phyloP scores from a whole-genome alignment of 2,113 vertebrate genomes.

The Myxocyprinus asiaticus region DNA sequence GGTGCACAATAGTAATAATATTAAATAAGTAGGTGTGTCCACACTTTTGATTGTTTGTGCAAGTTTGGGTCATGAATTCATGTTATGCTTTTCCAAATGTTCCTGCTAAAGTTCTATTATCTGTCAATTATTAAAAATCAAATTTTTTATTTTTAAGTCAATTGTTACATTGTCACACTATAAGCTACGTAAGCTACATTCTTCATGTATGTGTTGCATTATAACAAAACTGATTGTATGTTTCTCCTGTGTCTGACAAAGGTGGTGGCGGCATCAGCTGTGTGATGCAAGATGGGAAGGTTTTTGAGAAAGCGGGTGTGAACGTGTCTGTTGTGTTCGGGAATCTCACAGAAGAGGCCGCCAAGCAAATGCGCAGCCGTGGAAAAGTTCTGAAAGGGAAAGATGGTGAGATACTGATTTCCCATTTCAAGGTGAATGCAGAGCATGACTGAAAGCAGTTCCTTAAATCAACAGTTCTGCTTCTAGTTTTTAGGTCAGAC shows the following conservation, averaged over 20 bases:
- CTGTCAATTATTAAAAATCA: no score
- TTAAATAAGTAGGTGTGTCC: no score
- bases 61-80: no score
- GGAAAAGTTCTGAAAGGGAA: constrained; percentile 87
- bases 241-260: constrained; percentile 59
- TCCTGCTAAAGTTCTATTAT: no score
- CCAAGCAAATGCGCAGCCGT: constrained; percentile 89
- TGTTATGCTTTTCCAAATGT: no score
- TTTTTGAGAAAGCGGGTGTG: constrained; percentile 97
- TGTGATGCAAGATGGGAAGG: constrained; percentile 89
- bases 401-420: constrained; percentile 77
- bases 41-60: no score
- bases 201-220: no score
- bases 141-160: no score
- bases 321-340: constrained; percentile 93
- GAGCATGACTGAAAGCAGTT: background rate
- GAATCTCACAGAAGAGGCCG: constrained; percentile 87
- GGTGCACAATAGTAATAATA: no score
- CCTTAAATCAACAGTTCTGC: background rate
- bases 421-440: background rate
- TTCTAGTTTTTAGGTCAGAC: background rate
- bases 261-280: constrained; percentile 96
- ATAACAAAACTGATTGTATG: no score
- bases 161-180: no score
- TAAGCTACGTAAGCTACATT: no score